Base-by-base conservation (phyloP, 2,888 invertebrate species). In the Trichopria drosophilae region DNA sequence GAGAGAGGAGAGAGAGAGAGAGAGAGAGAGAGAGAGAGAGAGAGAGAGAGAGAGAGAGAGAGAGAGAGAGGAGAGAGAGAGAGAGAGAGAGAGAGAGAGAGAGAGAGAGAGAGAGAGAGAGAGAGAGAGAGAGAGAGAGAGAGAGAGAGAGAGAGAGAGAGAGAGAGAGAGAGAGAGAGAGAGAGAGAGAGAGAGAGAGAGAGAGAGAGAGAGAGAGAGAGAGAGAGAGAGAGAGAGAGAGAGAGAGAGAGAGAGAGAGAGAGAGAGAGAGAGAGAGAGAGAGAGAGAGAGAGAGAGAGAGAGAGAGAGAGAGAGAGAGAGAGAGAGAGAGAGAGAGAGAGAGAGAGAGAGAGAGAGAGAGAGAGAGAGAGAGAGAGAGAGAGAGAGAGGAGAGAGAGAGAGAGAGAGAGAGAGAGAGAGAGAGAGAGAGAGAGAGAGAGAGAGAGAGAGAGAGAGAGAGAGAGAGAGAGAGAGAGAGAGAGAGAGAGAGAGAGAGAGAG, bases 181-280 rank as follows among this genome's bases (percentile, higher is more conserved):
- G 16, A 39, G 6, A 39, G 6, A 20, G 3, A 22, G 22, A 10
- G 10, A 6, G 15, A 22, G n/a, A n/a, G 16, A 10, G 23, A 16
- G 15, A 15, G 10, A 20, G 23, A 42, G 31, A 42, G 13, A 28
- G 32, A 31, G 31, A 31, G 19, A 2, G 26, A 23, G 19, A n/a
- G 22, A 26, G 26, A 40, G n/a, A 32, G 15, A n/a, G 32, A 32
- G 10, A 13, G 7, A 32, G 31, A 20, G 19, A 32, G 23, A 23
- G 22, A 20, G 18, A 20, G 36, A 29, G 37, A 46, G 37, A 31
- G 29, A 15, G 36, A 36, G 29, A 19, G 36, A 16, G 29, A 31
- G 28, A 2, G 22, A 5, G 19, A 5, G 19, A n/a, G 10, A 10
- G 23, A 18, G 44, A 41, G 29, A 12, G 24, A 24, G 18, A 31